Evolutionary conservation across 1,140 invertebrate genomes (phyloP), one percentile per base, ranked within the genome.

Genomic region (Pachyrhynchus sulphureomaculatus): DNA sequence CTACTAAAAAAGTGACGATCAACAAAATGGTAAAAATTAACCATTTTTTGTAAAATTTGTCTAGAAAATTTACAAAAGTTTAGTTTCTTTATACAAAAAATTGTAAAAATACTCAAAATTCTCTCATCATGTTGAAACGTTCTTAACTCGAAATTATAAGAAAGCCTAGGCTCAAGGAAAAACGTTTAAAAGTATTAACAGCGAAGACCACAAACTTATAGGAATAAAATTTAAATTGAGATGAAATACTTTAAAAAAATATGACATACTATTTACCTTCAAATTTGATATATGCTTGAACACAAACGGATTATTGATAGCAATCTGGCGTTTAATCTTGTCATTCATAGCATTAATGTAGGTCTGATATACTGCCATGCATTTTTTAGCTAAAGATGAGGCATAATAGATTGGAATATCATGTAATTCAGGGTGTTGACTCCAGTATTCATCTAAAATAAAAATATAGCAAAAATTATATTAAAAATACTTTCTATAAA

Each of bases 271-370:
- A 58, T 59, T 58, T 76, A 92, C 91, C 83, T 99, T 99, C 0
- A 99, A 78, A 80, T 99, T 99, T 4, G 94, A 97, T 66, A 99
- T 98, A 73, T 99, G 97, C 70, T 96, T 93, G 77, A 99, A 99
- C 1, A 99, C 93, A 80, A 99, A 99, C 0, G 98, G 98, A 82
- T 99, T 99, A 75, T 96, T 98, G 26, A 99, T 91, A 0, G 95
- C 92, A 69, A 99, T 99, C 79, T 99, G 96, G 5, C 94, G 77
- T 15, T 91, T 83, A 66, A 99, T 99, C 72, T 90, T 89, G 67
- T 99, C 95, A 76, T 99, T 99, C 98, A 99, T 99, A 0, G 96
- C 96, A 79, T 98, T 98, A 0, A 99, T 90, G 75, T 98, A 99
- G 0, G 97, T 99, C 77, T 99, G 97, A 80, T 99, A 99, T 0